These are phyloP conservation scores for Dipodomys ordii DNA, from an alignment of 2,113 vertebrate genomes.

Conservation along the genomic window DNA sequence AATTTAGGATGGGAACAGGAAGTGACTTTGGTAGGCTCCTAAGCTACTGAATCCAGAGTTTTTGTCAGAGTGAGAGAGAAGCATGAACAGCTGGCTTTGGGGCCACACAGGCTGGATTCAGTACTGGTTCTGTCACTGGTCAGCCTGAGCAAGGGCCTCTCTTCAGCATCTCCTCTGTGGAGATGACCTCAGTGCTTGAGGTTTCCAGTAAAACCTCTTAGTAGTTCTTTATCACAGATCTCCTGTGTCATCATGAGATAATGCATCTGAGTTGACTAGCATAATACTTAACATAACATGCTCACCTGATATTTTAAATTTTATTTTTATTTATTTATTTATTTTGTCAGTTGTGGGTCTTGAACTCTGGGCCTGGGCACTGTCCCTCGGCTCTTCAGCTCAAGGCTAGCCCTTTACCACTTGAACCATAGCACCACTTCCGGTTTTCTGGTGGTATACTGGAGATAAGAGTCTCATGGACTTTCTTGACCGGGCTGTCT, in stretches of 20 bases:
- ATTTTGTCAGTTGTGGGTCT: no score
- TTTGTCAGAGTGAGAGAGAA: background rate
- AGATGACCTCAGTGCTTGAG: background rate
- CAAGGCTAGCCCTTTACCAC: no score
- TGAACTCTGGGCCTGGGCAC: no score
- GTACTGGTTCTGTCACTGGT: background rate
- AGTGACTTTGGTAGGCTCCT: background rate
- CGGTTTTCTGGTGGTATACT: no score
- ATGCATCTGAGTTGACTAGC: background rate
- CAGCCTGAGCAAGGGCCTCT: background rate
- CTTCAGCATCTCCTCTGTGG: background rate
- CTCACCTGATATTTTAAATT: background rate
- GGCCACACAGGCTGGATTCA: background rate
- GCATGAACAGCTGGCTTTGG: background rate
- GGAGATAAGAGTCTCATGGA: no score
- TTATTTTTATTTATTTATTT: background rate
- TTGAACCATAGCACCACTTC: no score
- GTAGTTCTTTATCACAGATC: accelerated
- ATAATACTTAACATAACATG: background rate
- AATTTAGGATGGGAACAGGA: no score
- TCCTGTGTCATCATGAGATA: accelerated
- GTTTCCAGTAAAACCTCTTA: background rate
- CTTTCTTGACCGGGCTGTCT: no score
- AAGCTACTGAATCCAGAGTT: background rate
- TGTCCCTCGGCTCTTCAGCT: no score